Evolutionary conservation across 2,888 invertebrate species (phyloP), one percentile per base, ranked within the genome.

Genomic region (Perithous albicinctus): DNA sequence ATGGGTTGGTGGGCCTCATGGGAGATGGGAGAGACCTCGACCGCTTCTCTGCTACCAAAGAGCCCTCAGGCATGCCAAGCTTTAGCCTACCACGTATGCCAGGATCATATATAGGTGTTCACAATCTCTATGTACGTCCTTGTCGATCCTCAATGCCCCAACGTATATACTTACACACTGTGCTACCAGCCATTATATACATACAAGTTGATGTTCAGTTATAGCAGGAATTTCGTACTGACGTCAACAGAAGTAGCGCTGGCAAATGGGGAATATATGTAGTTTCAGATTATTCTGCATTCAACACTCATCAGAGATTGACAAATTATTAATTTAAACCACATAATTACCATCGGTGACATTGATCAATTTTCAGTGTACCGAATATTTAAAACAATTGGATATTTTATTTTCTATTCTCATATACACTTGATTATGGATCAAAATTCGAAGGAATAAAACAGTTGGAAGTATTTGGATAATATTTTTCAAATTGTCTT

Each of bases 1-100:
- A n/a, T n/a, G n/a, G n/a, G 61, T 41, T 48, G 12, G 41, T 15
- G 59, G n/a, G 70, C 75, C 81, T 73, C 77, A 35, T 72, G 76
- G 51, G 80, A 35, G 69, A 69, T 77, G 35, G 73, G 61, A n/a
- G n/a, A n/a, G n/a, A 69, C 35, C 61, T 67, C 54, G 54, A 32
- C 51, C 56, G 54, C n/a, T 63, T 56, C 80, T 56, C 63, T 38
- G 38, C 26, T n/a, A 26, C 35, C 59, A 75, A 48, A 46, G 29
- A 46, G 64, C 54, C 64, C 48, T 46, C 51, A 51, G 73, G 67
- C 70, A 75, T 74, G 20, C 35, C 38, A 70, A 75, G 63, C 63
- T 78, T 46, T 32, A 15, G 75, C 20, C 48, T 41, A 38, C 18
- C n/a, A 56, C 38, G 54, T 54, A 46, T 64, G 32, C 20, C 23